These are phyloP conservation scores for Baryphthengus martii DNA, from an alignment of 2,113 vertebrate species.

Conservation along the genomic window DNA sequence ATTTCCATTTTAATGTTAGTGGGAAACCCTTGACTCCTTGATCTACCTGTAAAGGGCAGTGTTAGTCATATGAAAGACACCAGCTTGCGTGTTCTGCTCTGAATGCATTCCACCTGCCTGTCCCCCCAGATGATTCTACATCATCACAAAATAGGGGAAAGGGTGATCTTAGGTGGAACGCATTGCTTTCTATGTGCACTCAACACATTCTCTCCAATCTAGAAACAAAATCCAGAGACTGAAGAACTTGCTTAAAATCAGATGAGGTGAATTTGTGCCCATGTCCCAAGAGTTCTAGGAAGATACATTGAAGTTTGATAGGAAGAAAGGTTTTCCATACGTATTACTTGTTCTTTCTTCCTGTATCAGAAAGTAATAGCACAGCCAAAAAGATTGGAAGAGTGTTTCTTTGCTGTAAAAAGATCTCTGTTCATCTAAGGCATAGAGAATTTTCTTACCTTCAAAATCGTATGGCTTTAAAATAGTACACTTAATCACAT, in stretches of 20 bases:
- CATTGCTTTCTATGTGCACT: background rate
- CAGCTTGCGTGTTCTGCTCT: background rate
- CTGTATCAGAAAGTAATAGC: background rate
- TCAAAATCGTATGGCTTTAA: background rate
- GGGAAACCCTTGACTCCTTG: background rate
- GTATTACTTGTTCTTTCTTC: background rate
- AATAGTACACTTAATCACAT: background rate
- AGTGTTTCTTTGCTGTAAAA: background rate
- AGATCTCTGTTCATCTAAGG: fast-evolving
- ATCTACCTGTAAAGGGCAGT: background rate
- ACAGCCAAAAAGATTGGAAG: background rate
- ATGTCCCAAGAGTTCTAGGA: background rate
- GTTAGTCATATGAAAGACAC: background rate
- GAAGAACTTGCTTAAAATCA: background rate
- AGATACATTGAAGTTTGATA: background rate
- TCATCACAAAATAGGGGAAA: background rate
- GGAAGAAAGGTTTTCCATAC: background rate
- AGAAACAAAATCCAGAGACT: background rate
- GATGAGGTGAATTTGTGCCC: fast-evolving
- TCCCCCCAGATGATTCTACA: background rate
- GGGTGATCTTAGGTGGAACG: background rate
- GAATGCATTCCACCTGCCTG: background rate
- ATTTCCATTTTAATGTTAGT: background rate
- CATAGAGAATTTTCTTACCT: background rate
- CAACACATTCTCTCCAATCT: background rate